These are phyloP conservation scores for Apantesis nais DNA, from an alignment of 2,888 invertebrate species.

Conservation along the genomic window DNA sequence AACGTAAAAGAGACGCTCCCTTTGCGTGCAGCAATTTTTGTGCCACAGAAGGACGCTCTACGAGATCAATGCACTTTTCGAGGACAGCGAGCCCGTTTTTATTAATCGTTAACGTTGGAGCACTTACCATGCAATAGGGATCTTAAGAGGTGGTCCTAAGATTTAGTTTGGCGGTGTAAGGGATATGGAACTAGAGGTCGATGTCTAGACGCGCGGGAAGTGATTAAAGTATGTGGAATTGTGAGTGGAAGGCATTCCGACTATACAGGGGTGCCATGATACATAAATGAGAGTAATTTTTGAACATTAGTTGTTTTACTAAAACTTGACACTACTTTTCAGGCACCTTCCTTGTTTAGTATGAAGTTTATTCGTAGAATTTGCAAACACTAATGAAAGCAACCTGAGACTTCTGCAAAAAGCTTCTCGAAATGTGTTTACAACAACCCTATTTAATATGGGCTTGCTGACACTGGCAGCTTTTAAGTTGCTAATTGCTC, in stretches of 20 bases:
- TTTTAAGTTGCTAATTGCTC: conserved; percentile 34
- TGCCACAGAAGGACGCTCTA: conserved; percentile 81
- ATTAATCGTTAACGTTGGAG: conserved; percentile 68
- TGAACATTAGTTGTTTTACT: conserved; percentile 13
- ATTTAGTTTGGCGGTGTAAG: conserved; percentile 58
- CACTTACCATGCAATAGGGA: conserved; percentile 62
- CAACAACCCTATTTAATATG: conserved; percentile 25
- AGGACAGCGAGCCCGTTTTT: conserved; percentile 82
- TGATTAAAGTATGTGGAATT: conserved; percentile 68
- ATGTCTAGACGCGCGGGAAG: conserved; percentile 81
- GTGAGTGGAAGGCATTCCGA: conserved; percentile 70
- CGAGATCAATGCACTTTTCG: conserved; percentile 85
- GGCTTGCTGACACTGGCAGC: conserved; percentile 15
- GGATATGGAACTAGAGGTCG: conserved; percentile 54
- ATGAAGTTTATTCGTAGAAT: background rate
- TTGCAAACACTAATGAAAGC: background rate
- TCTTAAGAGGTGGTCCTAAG: conserved; percentile 68
- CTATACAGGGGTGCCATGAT: conserved; percentile 49
- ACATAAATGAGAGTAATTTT: conserved; percentile 15
- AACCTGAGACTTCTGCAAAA: background rate
- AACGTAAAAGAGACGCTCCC: conserved; percentile 70
- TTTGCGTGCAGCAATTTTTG: conserved; percentile 83
- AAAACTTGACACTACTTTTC: background rate
- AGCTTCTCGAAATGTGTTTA: background rate
- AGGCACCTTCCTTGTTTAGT: background rate